phyloP scores from a whole-genome alignment of 2,113 vertebrate species.

The Pygoscelis antarcticus region DNA sequence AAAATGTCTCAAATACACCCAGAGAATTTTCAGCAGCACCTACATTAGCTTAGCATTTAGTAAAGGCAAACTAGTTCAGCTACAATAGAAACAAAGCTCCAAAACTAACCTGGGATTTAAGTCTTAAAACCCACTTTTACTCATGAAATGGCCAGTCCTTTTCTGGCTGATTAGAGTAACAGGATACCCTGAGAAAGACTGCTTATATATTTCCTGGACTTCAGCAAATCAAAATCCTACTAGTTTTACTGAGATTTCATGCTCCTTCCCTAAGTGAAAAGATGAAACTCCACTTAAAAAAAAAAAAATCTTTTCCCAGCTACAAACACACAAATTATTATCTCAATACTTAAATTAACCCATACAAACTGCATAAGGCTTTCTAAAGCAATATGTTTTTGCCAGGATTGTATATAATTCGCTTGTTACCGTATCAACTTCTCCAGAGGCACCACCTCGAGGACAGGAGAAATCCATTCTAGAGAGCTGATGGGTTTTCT shows the following conservation, averaged over 20 bases:
- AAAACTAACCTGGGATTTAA: not conserved
- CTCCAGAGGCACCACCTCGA: not conserved
- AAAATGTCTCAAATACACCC: not conserved
- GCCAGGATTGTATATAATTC: not conserved
- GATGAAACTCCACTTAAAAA: not conserved
- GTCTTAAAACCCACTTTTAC: not conserved
- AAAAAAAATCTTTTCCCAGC: not conserved
- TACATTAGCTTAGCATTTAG: not conserved
- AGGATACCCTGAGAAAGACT: not conserved
- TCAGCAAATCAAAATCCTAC: not conserved
- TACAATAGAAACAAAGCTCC: not conserved
- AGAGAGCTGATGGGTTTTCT: not conserved
- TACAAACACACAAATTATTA: not conserved
- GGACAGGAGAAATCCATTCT: not conserved
- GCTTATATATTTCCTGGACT: not conserved
- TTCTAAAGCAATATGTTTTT: not conserved
- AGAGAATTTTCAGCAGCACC: not conserved
- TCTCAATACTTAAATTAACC: not conserved
- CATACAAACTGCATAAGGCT: not conserved
- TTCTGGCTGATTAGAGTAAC: not conserved
- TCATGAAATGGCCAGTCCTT: not conserved
- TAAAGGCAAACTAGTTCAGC: not conserved
- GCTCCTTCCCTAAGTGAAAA: not conserved
- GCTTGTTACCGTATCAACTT: not conserved
- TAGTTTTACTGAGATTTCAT: not conserved